Conservation (phyloP, 2,113 vertebrate species). For the Rafetus swinhoei region DNA sequence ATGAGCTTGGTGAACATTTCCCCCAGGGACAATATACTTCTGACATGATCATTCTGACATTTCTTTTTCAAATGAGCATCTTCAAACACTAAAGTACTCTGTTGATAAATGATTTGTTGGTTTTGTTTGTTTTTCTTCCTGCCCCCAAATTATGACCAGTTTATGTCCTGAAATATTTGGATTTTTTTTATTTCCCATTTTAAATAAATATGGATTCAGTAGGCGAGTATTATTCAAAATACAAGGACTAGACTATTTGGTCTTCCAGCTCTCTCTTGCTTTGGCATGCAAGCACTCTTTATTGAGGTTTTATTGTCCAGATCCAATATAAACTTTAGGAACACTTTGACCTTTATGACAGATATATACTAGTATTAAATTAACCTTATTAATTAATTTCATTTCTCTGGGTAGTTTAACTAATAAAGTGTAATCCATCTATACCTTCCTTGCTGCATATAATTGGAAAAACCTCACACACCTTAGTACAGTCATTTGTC, state of each 20-base stretch:
- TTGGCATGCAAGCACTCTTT: neutral
- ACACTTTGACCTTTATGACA: neutral
- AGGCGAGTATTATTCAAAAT: neutral
- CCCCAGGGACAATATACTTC: neutral
- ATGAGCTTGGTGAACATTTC: neutral
- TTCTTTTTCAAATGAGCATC: neutral
- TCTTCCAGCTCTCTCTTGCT: neutral
- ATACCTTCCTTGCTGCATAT: neutral
- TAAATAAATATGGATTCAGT: neutral
- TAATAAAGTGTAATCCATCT: neutral
- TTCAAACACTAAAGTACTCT: neutral
- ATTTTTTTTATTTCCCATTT: neutral
- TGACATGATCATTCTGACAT: neutral
- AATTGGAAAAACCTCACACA: neutral
- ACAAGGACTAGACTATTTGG: neutral
- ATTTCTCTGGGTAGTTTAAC: neutral
- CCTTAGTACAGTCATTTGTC: neutral
- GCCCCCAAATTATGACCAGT: neutral
- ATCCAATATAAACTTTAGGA: neutral
- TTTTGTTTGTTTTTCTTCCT: neutral
- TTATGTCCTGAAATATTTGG: neutral
- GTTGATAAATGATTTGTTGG: neutral
- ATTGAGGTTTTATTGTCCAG: neutral
- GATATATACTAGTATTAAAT: neutral
- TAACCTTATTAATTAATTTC: neutral